These are phyloP conservation scores for Phrynocephalus versicolor DNA, from an alignment of 2,113 vertebrate species.

Conservation along the genomic window DNA sequence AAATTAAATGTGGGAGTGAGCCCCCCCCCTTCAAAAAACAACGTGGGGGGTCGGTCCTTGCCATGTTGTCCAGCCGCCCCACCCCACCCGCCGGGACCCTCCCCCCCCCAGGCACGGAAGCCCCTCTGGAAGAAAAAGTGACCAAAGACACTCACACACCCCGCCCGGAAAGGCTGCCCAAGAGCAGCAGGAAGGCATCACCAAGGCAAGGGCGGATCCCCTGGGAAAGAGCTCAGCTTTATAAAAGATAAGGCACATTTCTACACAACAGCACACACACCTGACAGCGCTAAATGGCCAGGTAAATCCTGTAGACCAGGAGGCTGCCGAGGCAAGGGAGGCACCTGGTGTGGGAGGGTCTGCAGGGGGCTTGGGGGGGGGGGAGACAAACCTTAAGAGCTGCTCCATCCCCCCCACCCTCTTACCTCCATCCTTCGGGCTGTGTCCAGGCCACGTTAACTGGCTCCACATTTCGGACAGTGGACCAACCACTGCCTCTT, in stretches of 20 bases:
- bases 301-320: not conserved
- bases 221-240: not conserved
- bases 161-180: no score
- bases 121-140: no score
- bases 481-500: no score
- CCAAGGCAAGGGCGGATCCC: not conserved
- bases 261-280: not conserved
- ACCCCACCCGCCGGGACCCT: no score
- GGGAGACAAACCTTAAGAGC: no score
- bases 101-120: not conserved
- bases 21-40: no score
- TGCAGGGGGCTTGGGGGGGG: no score
- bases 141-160: not conserved
- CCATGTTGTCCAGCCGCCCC: no score
- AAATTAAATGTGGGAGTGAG: no score
- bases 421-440: not conserved
- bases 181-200: not conserved
- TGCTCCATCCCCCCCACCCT: not conserved
- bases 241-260: conserved; percentile 19
- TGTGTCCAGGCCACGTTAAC: not conserved
- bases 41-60: no score
- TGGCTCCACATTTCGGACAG: not conserved
- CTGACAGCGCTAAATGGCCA: no score
- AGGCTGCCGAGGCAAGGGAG: not conserved
- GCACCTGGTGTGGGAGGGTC: no score